Evolutionary conservation across 2,113 vertebrate species (phyloP).

Genomic region (Nanorana parkeri): DNA sequence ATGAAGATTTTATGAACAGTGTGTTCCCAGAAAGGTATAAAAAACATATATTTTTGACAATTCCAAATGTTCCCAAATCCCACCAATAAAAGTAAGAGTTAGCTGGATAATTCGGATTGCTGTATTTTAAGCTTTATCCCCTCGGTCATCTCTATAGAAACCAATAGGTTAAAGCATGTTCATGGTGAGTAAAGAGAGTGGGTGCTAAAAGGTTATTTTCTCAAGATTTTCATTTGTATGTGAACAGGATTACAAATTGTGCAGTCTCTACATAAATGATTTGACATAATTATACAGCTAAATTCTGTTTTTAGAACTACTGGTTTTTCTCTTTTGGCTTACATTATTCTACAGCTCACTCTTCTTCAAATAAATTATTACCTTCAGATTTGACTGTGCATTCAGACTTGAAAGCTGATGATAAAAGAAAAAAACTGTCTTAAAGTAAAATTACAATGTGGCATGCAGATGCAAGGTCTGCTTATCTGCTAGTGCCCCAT

Average conservation of each 20-base stretch:
- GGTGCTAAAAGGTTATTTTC: conserved; percentile 15
- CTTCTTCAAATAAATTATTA: conserved; percentile 10
- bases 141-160: conserved; percentile 5
- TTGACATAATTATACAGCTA: conserved; percentile 33
- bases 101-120: no score
- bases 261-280: neutral
- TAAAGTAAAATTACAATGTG: no score
- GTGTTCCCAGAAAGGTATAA: no score
- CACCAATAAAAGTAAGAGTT: no score
- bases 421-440: no score
- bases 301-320: conserved; percentile 25
- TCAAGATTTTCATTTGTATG: neutral
- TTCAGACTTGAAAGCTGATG: conserved; percentile 10
- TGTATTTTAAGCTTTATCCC: neutral
- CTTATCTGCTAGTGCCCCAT: no score
- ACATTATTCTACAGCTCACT: neutral
- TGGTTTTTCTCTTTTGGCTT: neutral
- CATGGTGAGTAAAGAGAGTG: conserved; percentile 19
- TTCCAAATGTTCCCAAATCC: no score
- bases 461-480: no score
- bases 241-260: conserved; percentile 19
- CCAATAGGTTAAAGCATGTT: conserved; percentile 3
- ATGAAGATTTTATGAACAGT: no score
- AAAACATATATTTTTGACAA: no score
- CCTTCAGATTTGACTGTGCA: conserved; percentile 1